A percentile compares a stretch with the other conserved stretches of the same genome.
phyloP scores from a whole-genome alignment of 2,888 invertebrate species.

The Lamproptera curius region DNA sequence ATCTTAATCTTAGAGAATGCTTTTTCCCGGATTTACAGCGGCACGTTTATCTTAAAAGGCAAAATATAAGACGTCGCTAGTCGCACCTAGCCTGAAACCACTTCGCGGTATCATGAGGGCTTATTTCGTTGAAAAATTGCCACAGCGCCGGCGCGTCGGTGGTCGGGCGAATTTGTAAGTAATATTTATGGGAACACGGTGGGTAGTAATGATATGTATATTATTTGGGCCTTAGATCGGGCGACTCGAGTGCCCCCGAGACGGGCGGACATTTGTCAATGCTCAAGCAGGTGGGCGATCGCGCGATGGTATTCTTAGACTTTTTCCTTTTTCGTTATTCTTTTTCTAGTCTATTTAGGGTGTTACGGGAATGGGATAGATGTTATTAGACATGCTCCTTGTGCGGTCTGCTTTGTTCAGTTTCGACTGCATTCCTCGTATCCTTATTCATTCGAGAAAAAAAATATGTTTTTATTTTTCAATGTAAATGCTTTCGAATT shows the following conservation, averaged over 20 bases:
- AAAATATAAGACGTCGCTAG: conserved; percentile 29
- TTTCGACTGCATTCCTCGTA: not conserved
- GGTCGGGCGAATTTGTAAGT: conserved; percentile 61
- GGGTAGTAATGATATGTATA: conserved; percentile 71
- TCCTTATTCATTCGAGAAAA: not conserved
- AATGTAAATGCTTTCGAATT: too few relatives aligned
- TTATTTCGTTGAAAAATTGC: conserved; percentile 60
- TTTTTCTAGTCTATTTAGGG: conserved; percentile 16
- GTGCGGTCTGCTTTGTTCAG: conserved; percentile 3
- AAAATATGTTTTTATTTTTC: too few relatives aligned
- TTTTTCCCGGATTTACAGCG: too few relatives aligned
- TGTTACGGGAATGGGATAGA: conserved; percentile 14
- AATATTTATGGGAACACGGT: conserved; percentile 65
- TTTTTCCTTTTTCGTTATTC: conserved; percentile 57
- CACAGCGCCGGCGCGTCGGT: conserved; percentile 39
- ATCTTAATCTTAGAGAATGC: too few relatives aligned
- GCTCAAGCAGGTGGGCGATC: conserved; percentile 62
- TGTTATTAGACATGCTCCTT: conserved; percentile 8
- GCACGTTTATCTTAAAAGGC: conserved; percentile 20
- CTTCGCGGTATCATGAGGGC: conserved; percentile 24
- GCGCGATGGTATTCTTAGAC: conserved; percentile 60
- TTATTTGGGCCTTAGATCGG: conserved; percentile 55
- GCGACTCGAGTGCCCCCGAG: conserved; percentile 43
- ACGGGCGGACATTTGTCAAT: conserved; percentile 66
- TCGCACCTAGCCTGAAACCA: conserved; percentile 36